A percentile compares a stretch with the other conserved stretches of the same genome.
phyloP scores from a whole-genome alignment of 1,140 invertebrate genomes.

The Microplitis demolitor region DNA sequence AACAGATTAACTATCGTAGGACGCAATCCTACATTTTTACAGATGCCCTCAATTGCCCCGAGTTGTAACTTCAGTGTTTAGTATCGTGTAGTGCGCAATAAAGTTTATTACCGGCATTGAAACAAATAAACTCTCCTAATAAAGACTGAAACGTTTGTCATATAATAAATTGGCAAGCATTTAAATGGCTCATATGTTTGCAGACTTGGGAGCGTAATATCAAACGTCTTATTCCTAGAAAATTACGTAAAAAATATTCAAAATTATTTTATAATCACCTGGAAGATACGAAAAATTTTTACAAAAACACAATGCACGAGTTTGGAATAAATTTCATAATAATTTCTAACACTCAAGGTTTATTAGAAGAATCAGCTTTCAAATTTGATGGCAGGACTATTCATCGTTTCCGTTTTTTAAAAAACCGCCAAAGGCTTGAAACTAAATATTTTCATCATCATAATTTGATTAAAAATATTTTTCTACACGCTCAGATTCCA shows the following conservation, averaged over 20 bases:
- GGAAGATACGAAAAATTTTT: conserved; percentile 59
- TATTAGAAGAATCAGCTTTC: conserved; percentile 49
- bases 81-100: too few species aligned
- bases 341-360: conserved; percentile 44
- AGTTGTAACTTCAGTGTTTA: too few species aligned
- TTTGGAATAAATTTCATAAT: conserved; percentile 61
- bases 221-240: conserved; percentile 52
- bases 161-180: too few species aligned
- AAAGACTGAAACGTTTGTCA: too few species aligned
- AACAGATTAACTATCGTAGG: too few species aligned
- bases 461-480: conserved; percentile 66
- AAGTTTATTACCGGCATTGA: too few species aligned
- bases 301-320: conserved; percentile 58
- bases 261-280: conserved; percentile 56
- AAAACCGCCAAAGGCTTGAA: conserved; percentile 62
- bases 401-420: conserved; percentile 65
- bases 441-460: conserved; percentile 66
- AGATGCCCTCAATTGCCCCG: too few species aligned
- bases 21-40: too few species aligned
- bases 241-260: conserved; percentile 53
- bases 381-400: conserved; percentile 66
- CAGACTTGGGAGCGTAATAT: conserved; percentile 62
- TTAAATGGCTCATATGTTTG: neutral
- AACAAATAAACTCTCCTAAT: too few species aligned
- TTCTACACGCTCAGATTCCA: conserved; percentile 66